Percentiles rank a stretch among this genome's conserved stretches.
Evolutionary conservation across 1,140 invertebrate genomes (phyloP).

Genomic region (Papilio glaucus): DNA sequence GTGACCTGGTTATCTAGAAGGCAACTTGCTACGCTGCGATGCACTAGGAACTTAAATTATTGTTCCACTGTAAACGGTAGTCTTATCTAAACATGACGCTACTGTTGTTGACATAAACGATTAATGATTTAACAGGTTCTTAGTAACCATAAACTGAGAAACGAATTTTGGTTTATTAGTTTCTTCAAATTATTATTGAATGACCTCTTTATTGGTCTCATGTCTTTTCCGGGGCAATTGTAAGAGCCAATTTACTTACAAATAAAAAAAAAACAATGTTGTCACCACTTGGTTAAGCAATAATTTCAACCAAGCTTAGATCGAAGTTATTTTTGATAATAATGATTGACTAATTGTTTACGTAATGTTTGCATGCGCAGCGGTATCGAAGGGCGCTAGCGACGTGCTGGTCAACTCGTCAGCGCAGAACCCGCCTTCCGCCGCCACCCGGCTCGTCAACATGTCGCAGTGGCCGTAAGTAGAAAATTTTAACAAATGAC

Average conservation of each 20-base stretch:
- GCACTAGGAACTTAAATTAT: background rate
- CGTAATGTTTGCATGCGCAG: conserved; percentile 44
- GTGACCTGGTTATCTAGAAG: conserved; percentile 32
- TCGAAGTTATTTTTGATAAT: no score
- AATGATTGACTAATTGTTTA: background rate
- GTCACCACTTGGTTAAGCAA: background rate
- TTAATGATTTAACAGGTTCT: background rate
- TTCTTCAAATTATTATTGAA: no score
- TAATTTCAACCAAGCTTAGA: no score
- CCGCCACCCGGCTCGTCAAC: conserved; percentile 67
- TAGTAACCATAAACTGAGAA: no score
- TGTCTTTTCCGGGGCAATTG: no score
- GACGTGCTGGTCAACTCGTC: conserved; percentile 71
- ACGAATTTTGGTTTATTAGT: no score
- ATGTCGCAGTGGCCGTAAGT: conserved; percentile 77
- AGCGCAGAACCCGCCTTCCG: conserved; percentile 63
- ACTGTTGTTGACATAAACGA: background rate
- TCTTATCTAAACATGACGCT: conserved; percentile 10
- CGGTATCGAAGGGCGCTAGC: conserved; percentile 66
- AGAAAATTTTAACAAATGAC: no score
- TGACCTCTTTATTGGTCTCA: no score
- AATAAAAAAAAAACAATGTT: no score
- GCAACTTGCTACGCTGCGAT: background rate
- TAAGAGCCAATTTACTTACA: no score
- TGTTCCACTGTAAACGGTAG: background rate